phyloP scores from a whole-genome alignment of 1,140 invertebrate genomes.

The Drosophila oshimai region DNA sequence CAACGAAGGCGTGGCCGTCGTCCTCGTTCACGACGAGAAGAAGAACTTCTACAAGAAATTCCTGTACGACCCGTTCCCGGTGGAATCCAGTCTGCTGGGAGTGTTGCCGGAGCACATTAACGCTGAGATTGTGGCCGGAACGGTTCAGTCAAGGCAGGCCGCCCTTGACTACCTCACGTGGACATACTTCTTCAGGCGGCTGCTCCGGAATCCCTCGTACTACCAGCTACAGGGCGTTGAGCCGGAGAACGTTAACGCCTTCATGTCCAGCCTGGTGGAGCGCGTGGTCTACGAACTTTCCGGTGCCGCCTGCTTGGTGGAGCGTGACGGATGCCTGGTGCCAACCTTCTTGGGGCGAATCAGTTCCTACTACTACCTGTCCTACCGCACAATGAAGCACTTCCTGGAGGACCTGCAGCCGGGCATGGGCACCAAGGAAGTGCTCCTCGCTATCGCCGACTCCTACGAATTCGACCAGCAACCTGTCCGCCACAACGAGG shows the following conservation, averaged over 20 bases:
- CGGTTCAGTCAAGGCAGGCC: constrained; percentile 95
- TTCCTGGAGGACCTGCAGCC: constrained; percentile 89
- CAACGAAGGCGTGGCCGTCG: constrained; percentile 96
- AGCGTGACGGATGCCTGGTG: constrained; percentile 87
- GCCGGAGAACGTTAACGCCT: constrained; percentile 88
- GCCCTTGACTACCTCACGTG: constrained; percentile 98
- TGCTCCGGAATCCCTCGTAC: constrained; percentile 96
- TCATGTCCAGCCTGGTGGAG: constrained; percentile 90
- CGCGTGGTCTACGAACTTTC: constrained; percentile 88
- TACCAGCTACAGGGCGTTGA: constrained; percentile 93
- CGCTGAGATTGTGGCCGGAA: constrained; percentile 98
- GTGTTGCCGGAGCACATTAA: constrained; percentile 98
- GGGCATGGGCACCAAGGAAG: constrained; percentile 87
- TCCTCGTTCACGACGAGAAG: constrained; percentile 98
- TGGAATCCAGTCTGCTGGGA: constrained; percentile 96
- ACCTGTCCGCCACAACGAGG: constrained; percentile 99
- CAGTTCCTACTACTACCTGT: constrained; percentile 98
- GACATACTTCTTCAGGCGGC: constrained; percentile 98
- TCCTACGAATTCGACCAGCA: constrained; percentile 96
- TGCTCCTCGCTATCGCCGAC: constrained; percentile 92
- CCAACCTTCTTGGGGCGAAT: constrained; percentile 96
- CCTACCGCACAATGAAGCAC: constrained; percentile 94
- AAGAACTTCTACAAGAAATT: constrained; percentile 99
- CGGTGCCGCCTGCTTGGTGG: constrained; percentile 90
- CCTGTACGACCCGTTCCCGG: constrained; percentile 99